These are phyloP conservation scores for Apodemus speciosus DNA, from an alignment of 2,113 vertebrate species.

Conservation along the genomic window DNA sequence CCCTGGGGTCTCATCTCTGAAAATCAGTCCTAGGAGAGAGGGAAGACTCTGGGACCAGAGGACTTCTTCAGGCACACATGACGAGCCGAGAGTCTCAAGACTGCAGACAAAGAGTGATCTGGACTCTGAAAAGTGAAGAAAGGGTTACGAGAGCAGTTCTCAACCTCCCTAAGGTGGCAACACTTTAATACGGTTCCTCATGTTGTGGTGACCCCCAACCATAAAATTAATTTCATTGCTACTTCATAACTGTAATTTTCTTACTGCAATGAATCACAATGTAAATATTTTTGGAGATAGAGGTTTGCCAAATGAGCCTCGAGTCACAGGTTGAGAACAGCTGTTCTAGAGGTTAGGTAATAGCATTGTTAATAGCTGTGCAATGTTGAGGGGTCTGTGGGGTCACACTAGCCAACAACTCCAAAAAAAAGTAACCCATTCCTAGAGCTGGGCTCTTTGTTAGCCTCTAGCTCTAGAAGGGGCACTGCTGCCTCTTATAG, in stretches of 20 bases:
- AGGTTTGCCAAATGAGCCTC: background rate
- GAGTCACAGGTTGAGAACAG: background rate
- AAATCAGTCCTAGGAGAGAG: slow-evolving; percentile 60
- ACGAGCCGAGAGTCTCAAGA: slow-evolving; percentile 80
- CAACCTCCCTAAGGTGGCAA: background rate
- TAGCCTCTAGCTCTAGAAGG: background rate
- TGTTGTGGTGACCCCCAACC: background rate
- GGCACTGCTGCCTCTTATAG: background rate
- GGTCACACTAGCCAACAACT: background rate
- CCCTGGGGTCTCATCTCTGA: background rate
- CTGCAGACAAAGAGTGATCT: slow-evolving; percentile 83
- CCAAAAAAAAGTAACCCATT: background rate
- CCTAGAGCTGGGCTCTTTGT: background rate
- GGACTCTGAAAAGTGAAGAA: slow-evolving; percentile 78
- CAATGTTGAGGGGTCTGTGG: background rate
- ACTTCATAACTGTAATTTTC: background rate
- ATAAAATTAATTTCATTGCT: background rate
- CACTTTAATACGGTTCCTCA: background rate
- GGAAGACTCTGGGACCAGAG: slow-evolving; percentile 70
- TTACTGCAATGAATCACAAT: background rate
- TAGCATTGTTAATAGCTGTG: background rate
- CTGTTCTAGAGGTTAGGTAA: background rate
- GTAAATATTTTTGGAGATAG: background rate
- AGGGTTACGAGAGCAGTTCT: background rate
- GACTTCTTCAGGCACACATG: slow-evolving; percentile 81